Percentiles rank a stretch among this genome's conserved stretches.
Evolutionary conservation across 2,888 invertebrate species (phyloP).

Genomic region (Ischnura elegans): DNA sequence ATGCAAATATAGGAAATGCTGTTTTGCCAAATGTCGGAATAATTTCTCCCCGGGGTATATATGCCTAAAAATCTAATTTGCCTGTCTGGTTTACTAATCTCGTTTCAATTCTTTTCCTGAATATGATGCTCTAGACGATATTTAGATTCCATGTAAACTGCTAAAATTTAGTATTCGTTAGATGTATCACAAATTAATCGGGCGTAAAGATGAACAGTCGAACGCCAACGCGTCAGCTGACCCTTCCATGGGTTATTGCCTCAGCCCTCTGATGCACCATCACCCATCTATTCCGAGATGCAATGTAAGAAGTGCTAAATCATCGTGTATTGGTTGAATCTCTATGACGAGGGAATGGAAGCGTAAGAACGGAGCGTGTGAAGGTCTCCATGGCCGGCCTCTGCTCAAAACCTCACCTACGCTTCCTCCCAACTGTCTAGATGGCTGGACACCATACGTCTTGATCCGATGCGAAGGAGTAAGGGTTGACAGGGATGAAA

Average conservation of each 20-base stretch:
- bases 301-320: not conserved
- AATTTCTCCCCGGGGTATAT: no score
- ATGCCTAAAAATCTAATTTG: no score
- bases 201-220: not conserved
- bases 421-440: not conserved
- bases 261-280: not conserved
- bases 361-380: not conserved
- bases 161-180: no score
- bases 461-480: not conserved
- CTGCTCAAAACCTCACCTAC: not conserved
- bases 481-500: not conserved
- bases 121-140: no score
- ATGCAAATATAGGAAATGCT: no score
- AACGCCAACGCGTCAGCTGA: not conserved
- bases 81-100: no score
- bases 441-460: not conserved
- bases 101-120: no score
- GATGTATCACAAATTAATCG: no score
- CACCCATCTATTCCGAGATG: not conserved
- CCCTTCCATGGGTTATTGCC: not conserved
- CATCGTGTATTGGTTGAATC: not conserved
- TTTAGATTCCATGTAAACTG: no score
- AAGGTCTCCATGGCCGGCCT: not conserved
- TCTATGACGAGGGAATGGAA: slow-evolving; percentile 16
- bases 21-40: no score